phyloP scores from a whole-genome alignment of 2,113 vertebrate genomes.

The Carassius auratus region DNA sequence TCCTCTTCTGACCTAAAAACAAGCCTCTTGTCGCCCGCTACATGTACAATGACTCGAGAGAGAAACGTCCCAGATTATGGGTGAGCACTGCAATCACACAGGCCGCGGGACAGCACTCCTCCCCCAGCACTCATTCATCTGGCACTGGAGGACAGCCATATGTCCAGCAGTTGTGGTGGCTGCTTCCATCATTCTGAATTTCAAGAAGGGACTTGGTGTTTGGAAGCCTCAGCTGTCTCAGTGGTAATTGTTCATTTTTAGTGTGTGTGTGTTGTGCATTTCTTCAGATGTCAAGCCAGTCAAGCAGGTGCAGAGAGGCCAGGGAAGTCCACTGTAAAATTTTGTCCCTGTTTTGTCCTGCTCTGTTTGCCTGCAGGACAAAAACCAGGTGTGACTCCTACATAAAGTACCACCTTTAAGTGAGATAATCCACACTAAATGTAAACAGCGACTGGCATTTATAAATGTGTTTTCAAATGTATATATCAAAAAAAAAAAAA shows the following conservation, averaged over 20 bases:
- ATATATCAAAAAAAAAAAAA: neutral
- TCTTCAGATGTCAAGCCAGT: neutral
- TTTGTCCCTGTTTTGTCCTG: neutral
- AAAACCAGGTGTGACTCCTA: conserved; percentile 22
- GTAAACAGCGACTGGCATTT: neutral
- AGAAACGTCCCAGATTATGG: conserved; percentile 39
- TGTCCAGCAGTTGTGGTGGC: conserved; percentile 34
- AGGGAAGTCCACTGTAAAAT: neutral
- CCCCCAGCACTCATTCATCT: conserved; percentile 28
- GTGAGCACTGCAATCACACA: conserved; percentile 27
- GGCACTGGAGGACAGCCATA: conserved; percentile 16
- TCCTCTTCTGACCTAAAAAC: conserved; percentile 45
- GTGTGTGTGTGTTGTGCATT: neutral
- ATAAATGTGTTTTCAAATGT: neutral
- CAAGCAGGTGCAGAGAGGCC: neutral
- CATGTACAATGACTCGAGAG: conserved; percentile 9
- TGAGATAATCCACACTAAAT: neutral
- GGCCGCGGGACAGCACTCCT: neutral
- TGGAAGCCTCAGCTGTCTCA: neutral
- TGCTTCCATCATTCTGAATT: conserved; percentile 11
- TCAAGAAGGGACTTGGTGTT: neutral
- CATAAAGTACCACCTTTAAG: neutral
- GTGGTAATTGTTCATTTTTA: neutral
- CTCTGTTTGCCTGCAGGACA: neutral
- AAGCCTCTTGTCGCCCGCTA: neutral